Percentiles rank a stretch among this genome's conserved stretches.
phyloP scores from a whole-genome alignment of 2,888 invertebrate genomes.

The Euphydryas editha region DNA sequence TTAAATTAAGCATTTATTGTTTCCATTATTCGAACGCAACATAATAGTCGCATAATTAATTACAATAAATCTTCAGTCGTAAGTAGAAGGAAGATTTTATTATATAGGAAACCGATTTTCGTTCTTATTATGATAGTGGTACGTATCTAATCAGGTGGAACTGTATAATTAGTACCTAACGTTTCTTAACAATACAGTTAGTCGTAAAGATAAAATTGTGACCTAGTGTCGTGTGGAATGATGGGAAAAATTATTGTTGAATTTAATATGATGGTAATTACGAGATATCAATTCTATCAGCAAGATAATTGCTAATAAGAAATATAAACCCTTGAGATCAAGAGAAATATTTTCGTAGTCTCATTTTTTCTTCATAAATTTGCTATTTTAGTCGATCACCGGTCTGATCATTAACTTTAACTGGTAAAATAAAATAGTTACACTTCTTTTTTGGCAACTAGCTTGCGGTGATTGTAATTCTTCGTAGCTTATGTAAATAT shows the following conservation, averaged over 20 bases:
- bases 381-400: too few relatives aligned
- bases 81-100: constrained; percentile 18
- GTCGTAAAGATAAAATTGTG: constrained; percentile 21
- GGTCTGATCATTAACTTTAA: too few relatives aligned
- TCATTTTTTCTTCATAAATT: too few relatives aligned
- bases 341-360: too few relatives aligned
- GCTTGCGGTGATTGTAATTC: neutral
- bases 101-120: constrained; percentile 5
- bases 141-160: constrained; percentile 50
- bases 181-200: constrained; percentile 30
- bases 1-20: neutral
- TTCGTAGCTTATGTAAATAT: neutral
- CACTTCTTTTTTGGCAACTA: neutral
- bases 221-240: constrained; percentile 20
- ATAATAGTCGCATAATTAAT: constrained; percentile 15
- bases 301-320: neutral
- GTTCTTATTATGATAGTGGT: constrained; percentile 43
- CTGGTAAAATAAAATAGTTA: too few relatives aligned
- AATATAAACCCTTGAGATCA: too few relatives aligned
- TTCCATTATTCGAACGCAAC: neutral
- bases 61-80: constrained; percentile 16
- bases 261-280: neutral
- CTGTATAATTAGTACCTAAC: constrained; percentile 40
- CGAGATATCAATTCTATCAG: neutral
- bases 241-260: constrained; percentile 24